Evolutionary conservation across 2,888 invertebrate genomes (phyloP), one percentile per base, ranked within the genome.

Genomic region (Lissocephala sabroskyi): DNA sequence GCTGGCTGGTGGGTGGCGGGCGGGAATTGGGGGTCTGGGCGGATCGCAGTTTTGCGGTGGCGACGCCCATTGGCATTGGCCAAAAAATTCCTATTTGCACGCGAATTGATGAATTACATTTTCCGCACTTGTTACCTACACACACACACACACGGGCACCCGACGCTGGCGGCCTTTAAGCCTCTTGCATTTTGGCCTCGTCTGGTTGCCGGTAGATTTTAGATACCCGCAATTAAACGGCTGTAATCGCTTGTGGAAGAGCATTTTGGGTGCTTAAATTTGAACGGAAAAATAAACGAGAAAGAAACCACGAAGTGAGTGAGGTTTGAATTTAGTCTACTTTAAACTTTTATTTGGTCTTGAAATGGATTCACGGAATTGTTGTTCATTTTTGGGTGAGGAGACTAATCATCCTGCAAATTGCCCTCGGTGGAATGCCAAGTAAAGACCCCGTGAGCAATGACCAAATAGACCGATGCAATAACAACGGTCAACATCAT

Each of bases 401-500:
- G n/a, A n/a, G n/a, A n/a, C n/a, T n/a, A n/a, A n/a, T n/a, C n/a
- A n/a, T n/a, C n/a, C n/a, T n/a, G n/a, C n/a, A n/a, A n/a, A n/a
- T n/a, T n/a, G n/a, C n/a, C n/a, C n/a, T n/a, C n/a, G n/a, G n/a
- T n/a, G n/a, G n/a, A n/a, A 7, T 92, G 89, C 92, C 92, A 92
- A 3, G 83, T 79, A 30, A 91, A 86, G 0, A 87, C 81, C 7
- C 90, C 89, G 71, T 94, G 93, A 42, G 90, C 90, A 0, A 93
- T 50, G 28, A 93, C 78, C 2, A 94, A 85, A 79, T 94, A 95
- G 0, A 86, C 82, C 0, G 90, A 89, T 0, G 90, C 87, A 0
- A 91, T 87, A 0, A 87, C 39, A 0, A 91, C 86, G 45, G 91
- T 91, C 0, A 90, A 86, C 0, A 94, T 71, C 91, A 91, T 92